Evolutionary conservation across 2,113 vertebrate genomes (phyloP).

Genomic region (Phalacrocorax pelagicus): DNA sequence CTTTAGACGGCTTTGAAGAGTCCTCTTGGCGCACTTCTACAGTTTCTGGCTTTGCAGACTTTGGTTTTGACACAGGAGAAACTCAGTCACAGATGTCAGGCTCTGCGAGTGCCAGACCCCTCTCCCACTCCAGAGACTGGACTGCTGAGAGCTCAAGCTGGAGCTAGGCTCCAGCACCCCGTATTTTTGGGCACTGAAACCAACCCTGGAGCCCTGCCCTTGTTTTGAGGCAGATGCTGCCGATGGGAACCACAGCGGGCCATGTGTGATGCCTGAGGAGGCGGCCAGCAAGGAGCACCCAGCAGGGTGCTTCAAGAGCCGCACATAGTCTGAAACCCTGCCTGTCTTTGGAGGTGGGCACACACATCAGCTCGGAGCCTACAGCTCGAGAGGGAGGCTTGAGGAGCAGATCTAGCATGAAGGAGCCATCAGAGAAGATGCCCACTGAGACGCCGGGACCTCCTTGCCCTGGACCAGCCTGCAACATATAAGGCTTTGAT

Average conservation of each 20-base stretch:
- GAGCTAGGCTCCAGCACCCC: neutral
- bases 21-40: neutral
- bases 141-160: neutral
- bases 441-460: neutral
- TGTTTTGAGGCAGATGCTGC: neutral
- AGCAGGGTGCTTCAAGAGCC: fast-evolving
- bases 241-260: neutral
- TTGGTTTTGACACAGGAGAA: neutral
- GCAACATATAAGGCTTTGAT: neutral
- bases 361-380: neutral
- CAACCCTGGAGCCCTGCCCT: fast-evolving
- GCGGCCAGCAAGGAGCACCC: neutral
- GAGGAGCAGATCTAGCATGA: neutral
- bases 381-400: neutral
- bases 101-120: neutral
- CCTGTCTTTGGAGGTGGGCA: neutral
- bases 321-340: fast-evolving
- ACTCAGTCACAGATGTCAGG: neutral
- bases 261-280: fast-evolving
- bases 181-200: neutral
- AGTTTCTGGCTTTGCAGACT: neutral
- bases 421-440: neutral
- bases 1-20: neutral
- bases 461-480: neutral
- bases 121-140: neutral